These are phyloP conservation scores for Nemurella pictetii DNA, from an alignment of 2,888 invertebrate genomes.

Conservation along the genomic window DNA sequence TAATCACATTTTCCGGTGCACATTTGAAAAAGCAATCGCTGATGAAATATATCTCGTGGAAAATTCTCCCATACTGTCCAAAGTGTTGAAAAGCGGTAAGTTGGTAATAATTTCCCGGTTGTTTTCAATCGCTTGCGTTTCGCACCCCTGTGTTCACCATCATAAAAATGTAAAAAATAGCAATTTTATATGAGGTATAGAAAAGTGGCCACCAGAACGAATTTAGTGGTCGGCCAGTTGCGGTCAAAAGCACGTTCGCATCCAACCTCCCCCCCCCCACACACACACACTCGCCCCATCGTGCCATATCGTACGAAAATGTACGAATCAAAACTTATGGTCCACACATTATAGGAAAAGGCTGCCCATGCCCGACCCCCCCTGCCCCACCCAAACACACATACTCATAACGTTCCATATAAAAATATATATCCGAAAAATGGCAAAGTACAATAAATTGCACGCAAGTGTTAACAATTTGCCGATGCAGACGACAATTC, in stretches of 20 bases:
- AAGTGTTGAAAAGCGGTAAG: no score
- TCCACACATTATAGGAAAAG: slow-evolving; percentile 11
- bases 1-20: no score
- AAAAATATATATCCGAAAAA: slow-evolving; percentile 33
- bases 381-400: no score
- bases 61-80: no score
- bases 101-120: no score
- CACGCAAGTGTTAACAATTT: slow-evolving; percentile 41
- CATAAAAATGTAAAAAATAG: slow-evolving; percentile 19
- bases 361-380: slow-evolving; percentile 9
- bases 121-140: background rate
- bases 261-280: background rate
- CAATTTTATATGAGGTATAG: slow-evolving; percentile 23
- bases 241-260: background rate
- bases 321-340: slow-evolving; percentile 37
- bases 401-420: no score
- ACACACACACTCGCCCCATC: background rate
- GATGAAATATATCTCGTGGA: no score
- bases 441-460: slow-evolving; percentile 39
- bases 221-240: slow-evolving; percentile 7
- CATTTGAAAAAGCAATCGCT: no score
- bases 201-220: slow-evolving; percentile 19
- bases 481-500: slow-evolving; percentile 35
- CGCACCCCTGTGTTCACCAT: background rate
- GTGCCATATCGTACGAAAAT: background rate